Evolutionary conservation across 2,113 vertebrate species (phyloP).

Genomic region (Shinisaurus crocodilurus): DNA sequence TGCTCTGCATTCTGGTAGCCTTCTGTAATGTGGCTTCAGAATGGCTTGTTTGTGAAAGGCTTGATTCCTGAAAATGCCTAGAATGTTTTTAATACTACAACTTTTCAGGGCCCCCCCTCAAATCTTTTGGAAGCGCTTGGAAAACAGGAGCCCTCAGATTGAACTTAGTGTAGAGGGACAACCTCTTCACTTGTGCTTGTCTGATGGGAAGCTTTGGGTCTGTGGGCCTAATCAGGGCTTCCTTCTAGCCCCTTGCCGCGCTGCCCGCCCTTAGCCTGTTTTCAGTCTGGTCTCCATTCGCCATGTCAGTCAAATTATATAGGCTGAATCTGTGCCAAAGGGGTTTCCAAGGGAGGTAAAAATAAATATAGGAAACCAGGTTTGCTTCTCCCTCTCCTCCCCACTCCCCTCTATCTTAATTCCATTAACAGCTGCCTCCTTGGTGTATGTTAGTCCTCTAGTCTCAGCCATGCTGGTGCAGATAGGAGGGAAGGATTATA

Average conservation of each 20-base stretch:
- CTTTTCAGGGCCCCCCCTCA: background rate
- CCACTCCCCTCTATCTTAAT: background rate
- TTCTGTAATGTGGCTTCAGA: background rate
- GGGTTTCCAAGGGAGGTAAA: background rate
- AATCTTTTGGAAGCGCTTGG: background rate
- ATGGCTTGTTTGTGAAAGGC: background rate
- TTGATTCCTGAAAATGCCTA: background rate
- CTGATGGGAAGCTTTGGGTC: too few species aligned
- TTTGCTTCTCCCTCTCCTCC: background rate
- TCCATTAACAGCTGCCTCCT: background rate
- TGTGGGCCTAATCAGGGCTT: background rate
- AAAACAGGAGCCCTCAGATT: background rate
- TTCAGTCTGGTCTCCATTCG: background rate
- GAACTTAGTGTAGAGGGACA: background rate
- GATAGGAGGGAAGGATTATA: background rate
- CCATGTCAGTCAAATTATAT: too few species aligned
- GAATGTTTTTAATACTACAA: background rate
- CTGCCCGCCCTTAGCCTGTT: background rate
- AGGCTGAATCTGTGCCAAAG: background rate
- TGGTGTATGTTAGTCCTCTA: background rate
- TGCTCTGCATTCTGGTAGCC: background rate
- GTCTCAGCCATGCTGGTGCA: background rate
- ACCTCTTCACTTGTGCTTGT: background rate
- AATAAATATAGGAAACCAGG: too few species aligned
- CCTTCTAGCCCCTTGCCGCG: background rate